These are phyloP conservation scores for Cyprinus carpio DNA, from an alignment of 2,113 vertebrate species.

Conservation along the genomic window DNA sequence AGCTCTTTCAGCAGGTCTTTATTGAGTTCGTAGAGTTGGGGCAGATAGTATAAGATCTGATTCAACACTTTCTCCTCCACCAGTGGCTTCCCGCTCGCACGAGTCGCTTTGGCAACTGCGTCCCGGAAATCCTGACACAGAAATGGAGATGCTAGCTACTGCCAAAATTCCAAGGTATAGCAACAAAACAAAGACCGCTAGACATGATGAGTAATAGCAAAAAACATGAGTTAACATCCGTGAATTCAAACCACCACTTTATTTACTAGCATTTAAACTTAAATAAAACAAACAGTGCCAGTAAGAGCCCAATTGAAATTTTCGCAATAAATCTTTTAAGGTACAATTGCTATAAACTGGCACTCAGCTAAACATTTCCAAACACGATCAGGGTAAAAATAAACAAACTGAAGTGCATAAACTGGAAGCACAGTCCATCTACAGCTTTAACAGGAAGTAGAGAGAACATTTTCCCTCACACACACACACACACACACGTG, in stretches of 20 bases:
- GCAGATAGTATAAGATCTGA: constrained; percentile 96
- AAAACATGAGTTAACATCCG: background rate
- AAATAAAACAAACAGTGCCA: background rate
- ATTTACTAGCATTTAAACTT: background rate
- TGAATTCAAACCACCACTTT: background rate
- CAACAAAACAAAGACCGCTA: background rate
- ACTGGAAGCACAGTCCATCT: background rate
- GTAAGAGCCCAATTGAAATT: background rate
- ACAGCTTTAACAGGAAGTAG: constrained; percentile 40
- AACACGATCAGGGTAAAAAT: background rate
- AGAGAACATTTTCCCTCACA: constrained; percentile 44
- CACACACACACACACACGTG: constrained; percentile 1
- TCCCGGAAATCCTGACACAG: constrained; percentile 89
- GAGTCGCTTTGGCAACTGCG: constrained; percentile 83
- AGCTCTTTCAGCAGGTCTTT: constrained; percentile 90
- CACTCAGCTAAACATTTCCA: background rate
- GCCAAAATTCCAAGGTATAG: too few relatives aligned
- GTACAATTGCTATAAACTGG: background rate
- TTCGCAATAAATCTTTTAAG: background rate
- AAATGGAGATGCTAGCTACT: background rate
- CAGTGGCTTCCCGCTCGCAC: constrained; percentile 87
- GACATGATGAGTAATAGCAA: background rate
- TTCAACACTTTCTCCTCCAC: constrained; percentile 92
- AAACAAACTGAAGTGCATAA: constrained; percentile 2
- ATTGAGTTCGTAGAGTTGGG: constrained; percentile 96